Conservation (phyloP, 2,797 vertebrate genomes). For the Cynopterus sphinx region DNA sequence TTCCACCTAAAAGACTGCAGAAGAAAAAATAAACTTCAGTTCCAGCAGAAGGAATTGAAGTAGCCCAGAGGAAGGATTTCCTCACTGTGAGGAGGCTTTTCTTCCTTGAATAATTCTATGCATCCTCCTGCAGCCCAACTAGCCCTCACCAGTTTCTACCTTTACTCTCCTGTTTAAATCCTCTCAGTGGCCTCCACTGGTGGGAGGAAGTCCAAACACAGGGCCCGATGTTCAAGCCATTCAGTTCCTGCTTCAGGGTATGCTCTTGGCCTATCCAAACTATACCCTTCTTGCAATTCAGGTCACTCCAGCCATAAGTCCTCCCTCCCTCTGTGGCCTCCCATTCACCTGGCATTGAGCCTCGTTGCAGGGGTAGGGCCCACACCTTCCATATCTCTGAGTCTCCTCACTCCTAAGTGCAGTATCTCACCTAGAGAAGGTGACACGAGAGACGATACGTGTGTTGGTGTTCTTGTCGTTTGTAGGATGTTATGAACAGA, state of each 20-base stretch:
- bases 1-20: not conserved
- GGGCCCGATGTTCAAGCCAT: too few species aligned
- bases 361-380: not conserved
- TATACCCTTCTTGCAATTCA: not conserved
- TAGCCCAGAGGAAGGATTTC: not conserved
- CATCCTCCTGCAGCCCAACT: not conserved
- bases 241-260: not conserved
- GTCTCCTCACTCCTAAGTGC: not conserved
- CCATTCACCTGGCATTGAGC: not conserved
- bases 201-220: not conserved
- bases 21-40: conserved; percentile 36
- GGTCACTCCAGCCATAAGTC: not conserved
- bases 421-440: not conserved
- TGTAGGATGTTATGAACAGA: not conserved
- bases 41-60: not conserved
- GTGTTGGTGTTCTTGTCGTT: not conserved
- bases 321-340: not conserved
- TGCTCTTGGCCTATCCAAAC: not conserved
- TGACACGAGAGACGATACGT: not conserved
- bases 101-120: not conserved
- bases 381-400: not conserved
- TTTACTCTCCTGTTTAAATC: not conserved
- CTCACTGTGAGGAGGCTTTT: not conserved
- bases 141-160: not conserved
- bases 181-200: not conserved